phyloP scores from a whole-genome alignment of 2,797 vertebrate genomes.

The Notolepis coatsorum region DNA sequence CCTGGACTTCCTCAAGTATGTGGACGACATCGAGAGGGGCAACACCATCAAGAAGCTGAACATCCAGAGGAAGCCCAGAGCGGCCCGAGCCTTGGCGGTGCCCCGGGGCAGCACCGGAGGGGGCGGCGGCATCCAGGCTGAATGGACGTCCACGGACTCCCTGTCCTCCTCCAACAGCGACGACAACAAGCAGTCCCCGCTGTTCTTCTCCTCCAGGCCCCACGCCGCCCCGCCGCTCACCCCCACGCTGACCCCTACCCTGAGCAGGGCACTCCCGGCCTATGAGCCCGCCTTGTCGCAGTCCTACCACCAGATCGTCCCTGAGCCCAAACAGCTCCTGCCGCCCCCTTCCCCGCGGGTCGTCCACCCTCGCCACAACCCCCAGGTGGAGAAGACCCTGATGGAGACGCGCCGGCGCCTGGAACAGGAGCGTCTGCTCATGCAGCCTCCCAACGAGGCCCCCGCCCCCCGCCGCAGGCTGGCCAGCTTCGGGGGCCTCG shows the following conservation, averaged over 20 bases:
- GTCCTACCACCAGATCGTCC: slow-evolving; percentile 71
- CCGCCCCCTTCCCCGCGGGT: slow-evolving; percentile 89
- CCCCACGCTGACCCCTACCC: slow-evolving; percentile 48
- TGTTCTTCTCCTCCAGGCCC: slow-evolving; percentile 69
- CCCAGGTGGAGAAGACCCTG: slow-evolving; percentile 96
- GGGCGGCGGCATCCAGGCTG: slow-evolving; percentile 73
- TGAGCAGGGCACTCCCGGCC: slow-evolving; percentile 49
- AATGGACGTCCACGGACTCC: slow-evolving; percentile 95
- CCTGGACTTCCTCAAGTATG: slow-evolving; percentile 98
- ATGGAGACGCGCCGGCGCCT: slow-evolving; percentile 96
- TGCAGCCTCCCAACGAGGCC: slow-evolving; percentile 86
- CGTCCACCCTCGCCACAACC: slow-evolving; percentile 86
- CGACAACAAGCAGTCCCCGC: slow-evolving; percentile 87
- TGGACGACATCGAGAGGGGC: slow-evolving; percentile 97
- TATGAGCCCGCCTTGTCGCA: slow-evolving; percentile 67
- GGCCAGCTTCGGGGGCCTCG: slow-evolving; percentile 94
- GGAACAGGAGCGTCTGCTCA: slow-evolving; percentile 90
- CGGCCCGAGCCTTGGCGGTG: slow-evolving; percentile 46
- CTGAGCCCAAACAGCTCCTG: slow-evolving; percentile 84
- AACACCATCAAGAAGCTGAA: slow-evolving; percentile 96
- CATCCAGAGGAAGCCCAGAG: slow-evolving; percentile 89
- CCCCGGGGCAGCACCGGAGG: slow-evolving; percentile 69
- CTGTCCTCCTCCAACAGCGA: slow-evolving; percentile 96
- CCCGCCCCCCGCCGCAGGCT: slow-evolving; percentile 87
- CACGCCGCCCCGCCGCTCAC: slow-evolving; percentile 54